These are phyloP conservation scores for Pollenia griseotomentosa DNA, from an alignment of 2,888 invertebrate species.

Conservation along the genomic window DNA sequence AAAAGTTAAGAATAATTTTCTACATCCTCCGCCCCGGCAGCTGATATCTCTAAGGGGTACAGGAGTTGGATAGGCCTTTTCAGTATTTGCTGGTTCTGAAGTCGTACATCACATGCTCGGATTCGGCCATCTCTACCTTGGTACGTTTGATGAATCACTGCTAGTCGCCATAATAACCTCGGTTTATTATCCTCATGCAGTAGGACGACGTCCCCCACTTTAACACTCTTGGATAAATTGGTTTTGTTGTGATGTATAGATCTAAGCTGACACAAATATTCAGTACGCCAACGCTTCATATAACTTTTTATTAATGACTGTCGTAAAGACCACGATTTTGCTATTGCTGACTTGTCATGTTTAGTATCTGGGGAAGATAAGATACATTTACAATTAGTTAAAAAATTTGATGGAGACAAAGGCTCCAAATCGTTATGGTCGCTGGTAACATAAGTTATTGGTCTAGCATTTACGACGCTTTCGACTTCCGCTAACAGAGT, in stretches of 20 bases:
- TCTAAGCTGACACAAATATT: too few relatives aligned
- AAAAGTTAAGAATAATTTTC: constrained; percentile 2
- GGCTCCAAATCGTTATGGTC: constrained; percentile 59
- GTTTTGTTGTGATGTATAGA: too few relatives aligned
- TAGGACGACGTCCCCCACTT: background rate
- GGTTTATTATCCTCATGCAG: constrained; percentile 57
- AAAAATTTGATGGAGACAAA: too few relatives aligned
- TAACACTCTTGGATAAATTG: too few relatives aligned
- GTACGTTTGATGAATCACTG: constrained; percentile 52
- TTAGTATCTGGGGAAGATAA: too few relatives aligned
- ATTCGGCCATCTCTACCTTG: constrained; percentile 62
- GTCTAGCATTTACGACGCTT: constrained; percentile 34
- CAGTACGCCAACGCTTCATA: too few relatives aligned
- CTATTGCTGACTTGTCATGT: too few relatives aligned
- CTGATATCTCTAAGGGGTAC: constrained; percentile 39
- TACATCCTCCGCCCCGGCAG: constrained; percentile 41
- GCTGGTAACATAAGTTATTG: constrained; percentile 61
- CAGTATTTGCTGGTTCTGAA: constrained; percentile 48
- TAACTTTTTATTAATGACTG: too few relatives aligned
- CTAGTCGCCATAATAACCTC: constrained; percentile 57
- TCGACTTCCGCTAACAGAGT: constrained; percentile 61
- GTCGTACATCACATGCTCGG: too few relatives aligned
- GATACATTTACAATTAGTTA: too few relatives aligned
- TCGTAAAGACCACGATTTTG: too few relatives aligned
- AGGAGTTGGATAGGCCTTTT: constrained; percentile 58